Evolutionary conservation across 37 sponge, comb jelly and placozoan species (phyloP).

Genomic region (Mnemiopsis leidyi): DNA sequence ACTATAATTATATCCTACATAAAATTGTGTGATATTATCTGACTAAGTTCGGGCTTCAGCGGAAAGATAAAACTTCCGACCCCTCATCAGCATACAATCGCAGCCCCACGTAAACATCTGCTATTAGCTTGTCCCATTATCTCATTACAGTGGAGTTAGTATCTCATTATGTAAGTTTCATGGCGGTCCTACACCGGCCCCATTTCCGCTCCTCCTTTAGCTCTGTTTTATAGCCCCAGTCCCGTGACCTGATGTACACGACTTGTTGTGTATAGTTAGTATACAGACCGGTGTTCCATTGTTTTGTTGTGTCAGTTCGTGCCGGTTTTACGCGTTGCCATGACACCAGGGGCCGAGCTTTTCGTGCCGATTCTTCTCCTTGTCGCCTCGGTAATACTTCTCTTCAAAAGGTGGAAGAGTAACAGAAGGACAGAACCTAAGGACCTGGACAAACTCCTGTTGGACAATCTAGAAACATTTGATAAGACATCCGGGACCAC

Average conservation of each 20-base stretch:
- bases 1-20: no score
- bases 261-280: no score
- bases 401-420: conserved; percentile 21
- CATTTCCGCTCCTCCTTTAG: background rate
- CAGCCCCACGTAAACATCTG: background rate
- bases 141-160: background rate
- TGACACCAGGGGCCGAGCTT: background rate
- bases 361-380: background rate
- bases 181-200: background rate
- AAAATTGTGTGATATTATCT: no score
- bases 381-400: background rate
- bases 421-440: background rate
- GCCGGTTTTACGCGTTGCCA: background rate
- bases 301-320: background rate
- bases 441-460: background rate
- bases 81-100: background rate
- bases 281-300: background rate
- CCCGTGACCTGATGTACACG: background rate
- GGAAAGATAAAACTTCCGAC: no score
- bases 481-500: conserved; percentile 46
- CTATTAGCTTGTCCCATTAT: background rate
- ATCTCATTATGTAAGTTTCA: background rate
- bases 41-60: no score
- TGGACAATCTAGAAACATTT: conserved; percentile 63
- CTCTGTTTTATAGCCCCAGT: background rate